Evolutionary conservation across 2,888 invertebrate species (phyloP).

Genomic region (Tinea trinotella): DNA sequence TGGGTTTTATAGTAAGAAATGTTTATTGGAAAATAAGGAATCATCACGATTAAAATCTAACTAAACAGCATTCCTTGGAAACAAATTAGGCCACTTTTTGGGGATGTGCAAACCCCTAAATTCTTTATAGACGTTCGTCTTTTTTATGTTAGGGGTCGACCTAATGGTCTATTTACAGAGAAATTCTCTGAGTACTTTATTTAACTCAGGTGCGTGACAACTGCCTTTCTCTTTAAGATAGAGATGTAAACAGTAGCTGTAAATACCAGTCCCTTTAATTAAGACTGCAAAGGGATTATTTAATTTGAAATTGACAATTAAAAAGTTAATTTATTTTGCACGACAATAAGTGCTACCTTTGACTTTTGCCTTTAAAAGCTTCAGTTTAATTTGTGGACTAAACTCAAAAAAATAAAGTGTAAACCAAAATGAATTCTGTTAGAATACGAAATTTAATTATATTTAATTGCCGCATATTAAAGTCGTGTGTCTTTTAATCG

Average conservation of each 20-base stretch:
- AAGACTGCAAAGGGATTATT: constrained; percentile 21
- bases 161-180: constrained; percentile 33
- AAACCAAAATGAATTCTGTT: no score
- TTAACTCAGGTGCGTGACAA: constrained; percentile 41
- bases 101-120: not conserved
- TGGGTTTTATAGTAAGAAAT: no score
- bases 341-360: no score
- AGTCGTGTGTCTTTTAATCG: constrained; percentile 8
- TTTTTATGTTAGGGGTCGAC: constrained; percentile 16
- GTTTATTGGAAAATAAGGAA: no score
- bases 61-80: not conserved
- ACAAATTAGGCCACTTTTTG: not conserved
- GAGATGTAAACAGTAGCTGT: constrained; percentile 30
- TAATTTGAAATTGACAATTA: not conserved
- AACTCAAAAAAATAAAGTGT: no score
- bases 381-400: no score
- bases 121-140: constrained; percentile 11
- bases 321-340: no score
- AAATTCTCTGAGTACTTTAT: constrained; percentile 25
- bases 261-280: constrained; percentile 27
- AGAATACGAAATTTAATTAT: not conserved
- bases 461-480: constrained; percentile 1
- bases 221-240: constrained; percentile 35
- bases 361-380: no score
- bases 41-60: no score